Evolutionary conservation across 2,888 invertebrate species (phyloP).

Genomic region (Melanargia galathea): DNA sequence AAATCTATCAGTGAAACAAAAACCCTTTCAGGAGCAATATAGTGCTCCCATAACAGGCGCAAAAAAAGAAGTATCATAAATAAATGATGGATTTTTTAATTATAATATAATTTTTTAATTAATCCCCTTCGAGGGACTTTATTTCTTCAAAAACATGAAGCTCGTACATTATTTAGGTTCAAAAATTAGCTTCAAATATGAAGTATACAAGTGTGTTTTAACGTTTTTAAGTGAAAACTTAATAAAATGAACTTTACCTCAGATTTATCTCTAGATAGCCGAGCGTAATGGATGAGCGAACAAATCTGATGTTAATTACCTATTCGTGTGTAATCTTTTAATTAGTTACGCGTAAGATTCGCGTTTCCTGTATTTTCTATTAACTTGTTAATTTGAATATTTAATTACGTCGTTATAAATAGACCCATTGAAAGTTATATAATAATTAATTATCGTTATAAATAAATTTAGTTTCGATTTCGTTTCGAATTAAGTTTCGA

Average conservation of each 20-base stretch:
- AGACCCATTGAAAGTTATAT: too few species aligned
- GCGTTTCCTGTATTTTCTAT: constrained; percentile 42
- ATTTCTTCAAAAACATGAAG: neutral
- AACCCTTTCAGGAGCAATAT: neutral
- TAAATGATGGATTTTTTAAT: neutral
- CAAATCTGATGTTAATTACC: constrained; percentile 73
- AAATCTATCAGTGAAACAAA: neutral
- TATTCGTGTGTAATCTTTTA: constrained; percentile 77
- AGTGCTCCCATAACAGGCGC: neutral
- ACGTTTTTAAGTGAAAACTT: constrained; percentile 25
- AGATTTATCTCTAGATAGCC: constrained; percentile 50
- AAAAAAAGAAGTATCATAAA: neutral
- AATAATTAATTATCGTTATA: too few species aligned
- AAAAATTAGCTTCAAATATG: too few species aligned
- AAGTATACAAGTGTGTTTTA: neutral
- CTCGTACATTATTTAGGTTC: neutral
- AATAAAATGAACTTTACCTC: constrained; percentile 50
- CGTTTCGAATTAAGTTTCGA: too few species aligned
- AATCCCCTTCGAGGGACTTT: neutral
- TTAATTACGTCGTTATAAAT: too few species aligned
- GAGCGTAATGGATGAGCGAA: constrained; percentile 66
- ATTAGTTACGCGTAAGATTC: constrained; percentile 72
- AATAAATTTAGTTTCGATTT: too few species aligned
- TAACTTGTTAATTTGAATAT: neutral
- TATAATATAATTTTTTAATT: too few species aligned